Conservation (phyloP, 2,113 vertebrate genomes). For the Poeciliopsis prolifica region DNA sequence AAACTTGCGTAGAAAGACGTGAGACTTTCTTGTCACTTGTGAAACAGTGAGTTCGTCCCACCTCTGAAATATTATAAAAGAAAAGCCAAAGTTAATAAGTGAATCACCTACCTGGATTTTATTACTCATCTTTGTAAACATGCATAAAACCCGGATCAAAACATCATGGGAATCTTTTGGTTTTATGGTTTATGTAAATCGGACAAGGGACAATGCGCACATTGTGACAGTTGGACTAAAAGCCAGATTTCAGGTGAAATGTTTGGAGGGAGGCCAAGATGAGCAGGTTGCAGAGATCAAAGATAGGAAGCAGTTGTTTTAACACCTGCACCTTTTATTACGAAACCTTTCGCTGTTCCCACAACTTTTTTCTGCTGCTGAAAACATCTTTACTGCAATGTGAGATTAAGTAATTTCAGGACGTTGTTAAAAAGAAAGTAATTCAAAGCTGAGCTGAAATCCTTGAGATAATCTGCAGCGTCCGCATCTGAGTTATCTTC, state of each 20-base stretch:
- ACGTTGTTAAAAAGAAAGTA: not conserved
- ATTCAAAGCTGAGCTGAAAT: slow-evolving; percentile 3
- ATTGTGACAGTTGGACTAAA: not conserved
- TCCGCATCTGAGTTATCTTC: slow-evolving; percentile 42
- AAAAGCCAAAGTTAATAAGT: not conserved
- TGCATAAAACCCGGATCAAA: not conserved
- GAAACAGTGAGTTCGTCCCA: too few relatives aligned
- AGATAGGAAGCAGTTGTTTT: slow-evolving; percentile 2
- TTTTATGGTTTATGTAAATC: not conserved
- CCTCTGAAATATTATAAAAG: not conserved
- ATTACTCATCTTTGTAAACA: not conserved
- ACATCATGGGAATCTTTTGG: not conserved
- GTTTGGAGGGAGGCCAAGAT: not conserved
- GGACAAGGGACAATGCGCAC: not conserved
- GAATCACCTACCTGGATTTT: not conserved
- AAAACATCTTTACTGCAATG: too few relatives aligned
- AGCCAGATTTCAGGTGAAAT: not conserved
- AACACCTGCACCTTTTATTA: slow-evolving; percentile 1
- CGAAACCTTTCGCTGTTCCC: not conserved
- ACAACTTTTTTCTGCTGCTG: not conserved
- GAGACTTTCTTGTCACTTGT: too few relatives aligned
- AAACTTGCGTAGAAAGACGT: too few relatives aligned
- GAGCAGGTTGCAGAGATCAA: not conserved
- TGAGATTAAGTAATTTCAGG: too few relatives aligned
- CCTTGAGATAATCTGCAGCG: slow-evolving; percentile 50